phyloP scores from a whole-genome alignment of 2,113 vertebrate genomes.

The Dendropsophus ebraccatus region DNA sequence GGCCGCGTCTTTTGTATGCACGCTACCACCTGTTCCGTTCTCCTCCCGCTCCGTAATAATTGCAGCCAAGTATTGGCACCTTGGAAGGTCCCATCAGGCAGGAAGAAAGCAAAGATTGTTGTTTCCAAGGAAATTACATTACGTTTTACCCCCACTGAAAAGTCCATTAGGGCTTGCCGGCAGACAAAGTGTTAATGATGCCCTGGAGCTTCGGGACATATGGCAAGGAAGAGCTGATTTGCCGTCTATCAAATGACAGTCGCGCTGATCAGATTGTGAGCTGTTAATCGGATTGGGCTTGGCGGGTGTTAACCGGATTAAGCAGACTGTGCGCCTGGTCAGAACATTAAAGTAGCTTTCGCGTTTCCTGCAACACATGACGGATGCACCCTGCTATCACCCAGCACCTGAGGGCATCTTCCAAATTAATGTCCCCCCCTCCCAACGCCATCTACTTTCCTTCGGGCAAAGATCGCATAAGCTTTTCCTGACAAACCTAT shows the following conservation, averaged over 20 bases:
- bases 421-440: conserved; percentile 54
- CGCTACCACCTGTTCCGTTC: background rate
- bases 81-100: rapidly evolving
- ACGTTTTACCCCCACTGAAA: no score
- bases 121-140: background rate
- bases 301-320: conserved; percentile 72
- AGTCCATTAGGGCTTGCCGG: background rate
- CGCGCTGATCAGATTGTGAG: conserved; percentile 65
- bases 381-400: conserved; percentile 14
- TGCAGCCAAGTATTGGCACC: background rate
- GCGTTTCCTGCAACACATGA: conserved; percentile 12
- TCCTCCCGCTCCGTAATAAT: background rate
- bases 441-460: conserved; percentile 18
- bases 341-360: conserved; percentile 53
- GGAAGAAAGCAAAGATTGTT: background rate
- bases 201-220: conserved; percentile 35
- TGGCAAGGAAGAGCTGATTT: conserved; percentile 40
- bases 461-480: background rate
- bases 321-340: conserved; percentile 61
- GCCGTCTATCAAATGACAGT: conserved; percentile 30
- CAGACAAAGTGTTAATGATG: background rate
- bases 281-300: conserved; percentile 68
- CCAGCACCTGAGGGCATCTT: background rate
- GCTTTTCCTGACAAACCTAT: conserved; percentile 3
- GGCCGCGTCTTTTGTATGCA: conserved; percentile 1